phyloP scores from a whole-genome alignment of 1,140 invertebrate species.

The Caenorhabditis tropicalis region DNA sequence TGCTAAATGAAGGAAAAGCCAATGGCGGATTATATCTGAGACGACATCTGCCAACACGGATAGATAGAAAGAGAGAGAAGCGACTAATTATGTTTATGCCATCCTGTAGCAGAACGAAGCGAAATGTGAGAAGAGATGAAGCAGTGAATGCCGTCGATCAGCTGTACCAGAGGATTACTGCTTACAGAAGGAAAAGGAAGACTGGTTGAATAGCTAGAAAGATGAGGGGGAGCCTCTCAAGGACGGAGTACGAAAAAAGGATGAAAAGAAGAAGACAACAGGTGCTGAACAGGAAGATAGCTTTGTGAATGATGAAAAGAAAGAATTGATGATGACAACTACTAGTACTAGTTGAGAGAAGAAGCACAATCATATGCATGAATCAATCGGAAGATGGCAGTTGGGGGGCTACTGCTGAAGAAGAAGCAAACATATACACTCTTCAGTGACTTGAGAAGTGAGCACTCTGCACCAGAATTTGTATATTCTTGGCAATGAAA shows the following conservation, averaged over 20 bases:
- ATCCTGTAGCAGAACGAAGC: slow-evolving; percentile 5
- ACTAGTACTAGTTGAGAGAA: slow-evolving; percentile 20
- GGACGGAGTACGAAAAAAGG: not conserved
- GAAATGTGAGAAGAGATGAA: not conserved
- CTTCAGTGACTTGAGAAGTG: slow-evolving; percentile 17
- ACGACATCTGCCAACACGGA: not conserved
- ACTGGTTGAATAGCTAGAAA: not conserved
- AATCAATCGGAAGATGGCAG: not conserved
- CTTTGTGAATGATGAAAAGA: not conserved
- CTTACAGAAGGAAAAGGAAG: not conserved
- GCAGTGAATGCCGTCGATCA: not conserved
- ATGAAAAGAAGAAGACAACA: not conserved
- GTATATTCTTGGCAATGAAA: slow-evolving; percentile 38
- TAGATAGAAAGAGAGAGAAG: not conserved
- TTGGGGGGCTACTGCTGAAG: not conserved
- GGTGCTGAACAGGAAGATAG: not conserved
- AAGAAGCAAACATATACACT: slow-evolving; percentile 26
- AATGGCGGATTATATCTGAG: slow-evolving; percentile 33
- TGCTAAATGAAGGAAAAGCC: not conserved
- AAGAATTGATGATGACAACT: not conserved
- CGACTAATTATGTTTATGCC: slow-evolving; percentile 30
- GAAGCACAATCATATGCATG: slow-evolving; percentile 26
- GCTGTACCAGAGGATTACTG: slow-evolving; percentile 3
- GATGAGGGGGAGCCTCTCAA: slow-evolving; percentile 2
- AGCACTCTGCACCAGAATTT: slow-evolving; percentile 28